These are phyloP conservation scores for Sapajus apella DNA, from an alignment of 2,113 vertebrate species.

Conservation along the genomic window DNA sequence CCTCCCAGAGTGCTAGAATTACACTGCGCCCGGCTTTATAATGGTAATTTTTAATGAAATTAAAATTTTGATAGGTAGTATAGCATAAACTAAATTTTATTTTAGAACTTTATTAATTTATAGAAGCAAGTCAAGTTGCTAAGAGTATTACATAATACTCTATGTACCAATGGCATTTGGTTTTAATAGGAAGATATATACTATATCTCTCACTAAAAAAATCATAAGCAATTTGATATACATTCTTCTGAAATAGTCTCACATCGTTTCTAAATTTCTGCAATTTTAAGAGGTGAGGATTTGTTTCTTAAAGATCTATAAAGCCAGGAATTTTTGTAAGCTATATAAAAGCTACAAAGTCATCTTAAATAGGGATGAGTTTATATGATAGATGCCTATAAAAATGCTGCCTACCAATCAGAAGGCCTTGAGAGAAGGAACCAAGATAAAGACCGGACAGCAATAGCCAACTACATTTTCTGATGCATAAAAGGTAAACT, in stretches of 20 bases:
- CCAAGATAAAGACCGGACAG: neutral
- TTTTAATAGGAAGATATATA: neutral
- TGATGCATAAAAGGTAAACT: neutral
- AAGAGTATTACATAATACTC: neutral
- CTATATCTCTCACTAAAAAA: neutral
- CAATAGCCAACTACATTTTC: neutral
- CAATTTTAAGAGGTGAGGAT: neutral
- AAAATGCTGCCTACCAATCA: constrained; percentile 3
- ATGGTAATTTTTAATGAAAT: neutral
- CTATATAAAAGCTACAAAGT: neutral
- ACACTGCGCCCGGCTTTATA: neutral
- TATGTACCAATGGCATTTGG: neutral
- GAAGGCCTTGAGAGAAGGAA: constrained; percentile 20
- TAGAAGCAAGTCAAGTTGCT: neutral
- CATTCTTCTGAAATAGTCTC: neutral
- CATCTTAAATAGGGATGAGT: neutral
- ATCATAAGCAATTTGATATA: neutral
- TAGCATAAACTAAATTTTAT: neutral
- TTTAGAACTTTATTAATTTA: constrained; percentile 8
- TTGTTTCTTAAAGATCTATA: neutral
- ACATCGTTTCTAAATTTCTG: neutral
- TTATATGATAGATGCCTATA: neutral
- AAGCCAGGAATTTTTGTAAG: neutral
- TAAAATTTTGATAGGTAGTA: neutral
- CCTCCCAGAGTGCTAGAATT: no score